These are phyloP conservation scores for Papilio polytes DNA, from an alignment of 1,140 invertebrate species.

Conservation along the genomic window DNA sequence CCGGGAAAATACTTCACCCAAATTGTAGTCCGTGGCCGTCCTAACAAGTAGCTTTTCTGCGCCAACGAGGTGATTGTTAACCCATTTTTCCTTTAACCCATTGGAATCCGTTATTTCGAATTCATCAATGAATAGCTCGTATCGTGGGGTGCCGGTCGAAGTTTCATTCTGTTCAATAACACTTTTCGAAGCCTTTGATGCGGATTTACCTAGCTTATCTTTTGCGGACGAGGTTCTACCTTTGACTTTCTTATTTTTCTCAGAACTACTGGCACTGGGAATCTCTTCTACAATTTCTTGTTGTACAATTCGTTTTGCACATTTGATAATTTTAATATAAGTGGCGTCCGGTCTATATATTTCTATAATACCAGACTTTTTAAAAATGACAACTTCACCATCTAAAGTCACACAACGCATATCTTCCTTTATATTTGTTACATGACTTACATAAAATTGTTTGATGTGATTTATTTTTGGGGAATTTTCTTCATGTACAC, in stretches of 20 bases:
- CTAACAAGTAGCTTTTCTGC: conserved; percentile 81
- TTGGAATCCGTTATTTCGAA: conserved; percentile 67
- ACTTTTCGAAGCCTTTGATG: conserved; percentile 62
- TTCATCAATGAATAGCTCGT: conserved; percentile 68
- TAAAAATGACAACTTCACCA: conserved; percentile 77
- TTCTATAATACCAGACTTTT: conserved; percentile 62
- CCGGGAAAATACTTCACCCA: conserved; percentile 82
- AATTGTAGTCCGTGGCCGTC: conserved; percentile 81
- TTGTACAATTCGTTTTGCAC: conserved; percentile 53
- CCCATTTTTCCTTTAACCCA: conserved; percentile 67
- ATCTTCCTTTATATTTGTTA: conserved; percentile 59
- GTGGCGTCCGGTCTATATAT: conserved; percentile 66
- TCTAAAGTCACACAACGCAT: conserved; percentile 74
- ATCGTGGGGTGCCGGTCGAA: conserved; percentile 42
- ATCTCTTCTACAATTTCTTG: conserved; percentile 47
- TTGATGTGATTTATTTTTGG: conserved; percentile 79
- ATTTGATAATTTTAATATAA: conserved; percentile 67
- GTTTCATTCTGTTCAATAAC: conserved; percentile 51
- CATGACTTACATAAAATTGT: conserved; percentile 70
- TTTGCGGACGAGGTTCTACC: conserved; percentile 52
- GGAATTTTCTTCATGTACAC: conserved; percentile 67
- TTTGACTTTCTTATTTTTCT: conserved; percentile 68
- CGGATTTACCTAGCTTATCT: conserved; percentile 57
- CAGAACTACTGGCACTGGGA: conserved; percentile 52
- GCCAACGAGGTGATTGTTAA: conserved; percentile 52